Base-by-base conservation (phyloP, 2,888 invertebrate species). In the Zaprionus obscuricornis region DNA sequence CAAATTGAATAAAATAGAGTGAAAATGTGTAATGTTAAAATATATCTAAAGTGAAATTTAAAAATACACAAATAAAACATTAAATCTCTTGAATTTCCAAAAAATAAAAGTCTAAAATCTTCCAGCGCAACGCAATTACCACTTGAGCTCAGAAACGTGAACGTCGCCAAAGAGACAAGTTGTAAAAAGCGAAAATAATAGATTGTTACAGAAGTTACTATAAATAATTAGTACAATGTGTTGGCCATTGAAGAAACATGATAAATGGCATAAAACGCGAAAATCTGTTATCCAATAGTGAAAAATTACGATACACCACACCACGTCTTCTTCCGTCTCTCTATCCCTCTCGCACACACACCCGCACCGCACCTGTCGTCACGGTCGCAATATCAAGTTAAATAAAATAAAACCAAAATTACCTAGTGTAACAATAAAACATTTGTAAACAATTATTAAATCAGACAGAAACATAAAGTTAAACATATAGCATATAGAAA, bases 231-330 rank as follows among this genome's bases (percentile, higher is more conserved):
- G 20, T 26, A 43, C 26, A 52, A 54, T 68, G 36, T 58, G 39
- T 55, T 27, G 63, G 17, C 27, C 8, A 33, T 8, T 58, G 11
- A 45, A 49, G 16, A 68, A 68, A 58, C 54, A 58, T 55, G 58
- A 26, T 40, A 55, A 70, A 58, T 39, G 40, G 11, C 37, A 58
- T 56, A 68, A 64, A 79, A 60, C 63, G 54, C 54, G 54, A 67
- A 75, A 76, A 66, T 58, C 65, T 68, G 58, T 70, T 81, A 81
- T 81, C 75, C 81, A 81, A 81, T 81, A 81, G 78, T 78, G 81
- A 81, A 75, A 81, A 81, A 81, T 81, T 78, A 67, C 78, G 57
- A 78, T 73, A 81, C 72, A 69, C 57, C 56, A 57, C 50, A n/a
- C n/a, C n/a, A n/a, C n/a, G n/a, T n/a, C n/a, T n/a, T n/a, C n/a